Percentiles rank a stretch among this genome's conserved stretches.
Conservation (phyloP, 92 coral and sea anemone genomes). For the Porites cylindrica region DNA sequence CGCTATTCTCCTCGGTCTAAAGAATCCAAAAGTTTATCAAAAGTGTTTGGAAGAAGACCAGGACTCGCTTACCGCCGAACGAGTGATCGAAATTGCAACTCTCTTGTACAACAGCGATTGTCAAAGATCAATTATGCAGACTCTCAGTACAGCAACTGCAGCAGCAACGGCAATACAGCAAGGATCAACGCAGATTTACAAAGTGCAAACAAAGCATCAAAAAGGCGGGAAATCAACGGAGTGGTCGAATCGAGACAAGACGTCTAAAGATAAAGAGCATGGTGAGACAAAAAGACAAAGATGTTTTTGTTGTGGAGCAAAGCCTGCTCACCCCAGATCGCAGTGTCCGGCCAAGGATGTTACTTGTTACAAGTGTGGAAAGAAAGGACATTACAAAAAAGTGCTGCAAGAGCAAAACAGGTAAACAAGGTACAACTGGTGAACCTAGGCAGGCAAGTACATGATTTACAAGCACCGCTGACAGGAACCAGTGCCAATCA, state of each 20-base stretch:
- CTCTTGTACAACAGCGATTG: slow-evolving; percentile 10
- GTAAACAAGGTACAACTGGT: background rate
- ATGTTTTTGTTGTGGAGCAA: background rate
- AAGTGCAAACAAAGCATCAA: slow-evolving; percentile 1
- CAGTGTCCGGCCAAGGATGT: slow-evolving; percentile 31
- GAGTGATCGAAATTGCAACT: slow-evolving; percentile 15
- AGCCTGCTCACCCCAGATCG: background rate
- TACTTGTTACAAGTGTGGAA: slow-evolving; percentile 3
- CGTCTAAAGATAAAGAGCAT: background rate
- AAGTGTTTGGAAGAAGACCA: slow-evolving; percentile 31
- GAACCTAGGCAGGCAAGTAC: slow-evolving; percentile 6
- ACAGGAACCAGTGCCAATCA: background rate
- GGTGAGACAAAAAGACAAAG: no score
- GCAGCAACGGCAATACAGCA: background rate
- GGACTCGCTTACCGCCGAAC: background rate
- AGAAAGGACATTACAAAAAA: slow-evolving; percentile 19
- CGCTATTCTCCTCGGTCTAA: background rate
- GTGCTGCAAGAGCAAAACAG: slow-evolving; percentile 28
- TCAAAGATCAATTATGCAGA: slow-evolving; percentile 26
- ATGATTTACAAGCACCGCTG: background rate
- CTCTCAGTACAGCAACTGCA: slow-evolving; percentile 2
- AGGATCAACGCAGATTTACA: background rate
- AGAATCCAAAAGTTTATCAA: slow-evolving; percentile 2
- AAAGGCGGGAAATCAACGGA: background rate
- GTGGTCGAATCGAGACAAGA: background rate